Base-by-base conservation (phyloP, 92 coral and sea anemone genomes). In the Phenganax stokvisi region DNA sequence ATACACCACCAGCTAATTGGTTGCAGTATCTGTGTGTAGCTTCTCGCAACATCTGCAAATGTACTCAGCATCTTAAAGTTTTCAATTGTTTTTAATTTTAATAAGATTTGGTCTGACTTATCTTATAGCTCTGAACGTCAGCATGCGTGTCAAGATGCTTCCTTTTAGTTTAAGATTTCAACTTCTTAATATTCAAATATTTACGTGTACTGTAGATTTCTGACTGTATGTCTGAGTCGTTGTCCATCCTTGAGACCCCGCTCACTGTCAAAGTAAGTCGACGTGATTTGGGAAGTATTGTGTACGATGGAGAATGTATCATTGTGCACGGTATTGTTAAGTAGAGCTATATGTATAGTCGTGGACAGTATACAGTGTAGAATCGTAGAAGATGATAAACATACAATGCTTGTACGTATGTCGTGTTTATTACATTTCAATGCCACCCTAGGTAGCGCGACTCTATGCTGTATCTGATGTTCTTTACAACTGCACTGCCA, bases 231-330 rank as follows among this genome's bases (percentile, higher is more conserved):
- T 87, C 90, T 57, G 99, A 96, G 76, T 96, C 99, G 6, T 82
- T 96, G 73, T 92, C 99, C 6, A 88, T 96, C 53, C 85, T 96
- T 59, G 97, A 96, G 76, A 96, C 99, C 17, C 99, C 99, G 13
- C 86, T 92, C 54, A 90, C 87, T 71, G 89, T 89, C 15, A 96
- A 96, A 85, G 96, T 90, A 66, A 74, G 79, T 74, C 54, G n/a
- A 56, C 25, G 25, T 56, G 17, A 74, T 76, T 20, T 20, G 3
- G 20, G 11, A 5, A 17, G 56, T 47, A 28, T 57, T 60, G 57
- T 56, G 52, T 57, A 57, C 5, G 47, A 37, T 37, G 80, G 12
- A 67, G 25, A 10, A 71, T 31, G 52, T 31, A 20, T 71, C 0
- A 9, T 17, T 1, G n/a, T 11, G n/a, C 17, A 29, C 75, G 16